phyloP scores from a whole-genome alignment of 2,797 vertebrate genomes.

The Oreochromis grahami region DNA sequence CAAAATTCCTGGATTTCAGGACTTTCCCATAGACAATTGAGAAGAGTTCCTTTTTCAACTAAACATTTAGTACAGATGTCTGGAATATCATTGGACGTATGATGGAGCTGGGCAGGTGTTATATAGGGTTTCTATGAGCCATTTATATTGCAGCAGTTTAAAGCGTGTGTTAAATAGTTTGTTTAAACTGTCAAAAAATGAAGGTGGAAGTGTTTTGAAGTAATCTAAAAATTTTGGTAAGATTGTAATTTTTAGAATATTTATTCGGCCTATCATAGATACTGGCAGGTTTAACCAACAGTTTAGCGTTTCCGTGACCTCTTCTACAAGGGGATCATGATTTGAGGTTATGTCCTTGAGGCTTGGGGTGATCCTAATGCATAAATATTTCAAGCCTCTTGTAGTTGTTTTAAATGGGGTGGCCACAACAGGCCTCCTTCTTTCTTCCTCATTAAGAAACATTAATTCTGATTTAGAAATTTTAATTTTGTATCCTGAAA shows the following conservation, averaged over 20 bases:
- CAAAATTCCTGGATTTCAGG: neutral
- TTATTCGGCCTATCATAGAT: no score
- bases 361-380: fast-evolving
- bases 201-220: no score
- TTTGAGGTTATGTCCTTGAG: neutral
- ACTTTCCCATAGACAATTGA: fast-evolving
- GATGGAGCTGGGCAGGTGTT: fast-evolving
- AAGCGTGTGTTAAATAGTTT: fast-evolving
- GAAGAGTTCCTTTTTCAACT: neutral
- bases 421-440: fast-evolving
- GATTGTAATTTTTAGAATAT: no score
- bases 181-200: no score
- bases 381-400: neutral
- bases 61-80: neutral
- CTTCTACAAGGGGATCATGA: neutral
- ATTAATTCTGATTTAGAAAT: neutral
- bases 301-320: neutral
- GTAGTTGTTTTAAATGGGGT: neutral
- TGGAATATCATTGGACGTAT: neutral
- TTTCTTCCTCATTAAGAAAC: neutral
- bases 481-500: neutral
- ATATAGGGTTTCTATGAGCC: neutral
- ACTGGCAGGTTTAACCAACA: neutral
- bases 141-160: neutral
- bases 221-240: no score